phyloP scores from a whole-genome alignment of 1,140 invertebrate genomes.

The Panulirus ornatus region DNA sequence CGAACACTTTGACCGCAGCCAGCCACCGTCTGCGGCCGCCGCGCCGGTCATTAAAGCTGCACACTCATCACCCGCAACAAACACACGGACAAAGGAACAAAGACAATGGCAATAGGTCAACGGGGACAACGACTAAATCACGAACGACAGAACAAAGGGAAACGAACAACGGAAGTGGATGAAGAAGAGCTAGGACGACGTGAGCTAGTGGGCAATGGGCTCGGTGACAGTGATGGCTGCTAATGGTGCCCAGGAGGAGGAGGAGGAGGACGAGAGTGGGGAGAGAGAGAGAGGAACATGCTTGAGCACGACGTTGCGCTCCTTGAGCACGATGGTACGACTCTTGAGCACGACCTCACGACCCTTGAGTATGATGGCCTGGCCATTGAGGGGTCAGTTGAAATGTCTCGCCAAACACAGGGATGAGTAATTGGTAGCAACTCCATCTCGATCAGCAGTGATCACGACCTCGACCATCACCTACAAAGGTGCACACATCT shows the following conservation, averaged over 20 bases:
- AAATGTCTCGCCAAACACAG: no score
- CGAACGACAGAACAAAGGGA: not conserved
- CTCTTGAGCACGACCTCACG: no score
- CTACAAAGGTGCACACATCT: no score
- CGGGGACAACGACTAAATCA: not conserved
- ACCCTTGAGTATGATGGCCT: no score
- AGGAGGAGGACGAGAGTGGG: no score
- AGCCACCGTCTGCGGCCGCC: conserved; percentile 10
- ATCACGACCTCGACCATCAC: no score
- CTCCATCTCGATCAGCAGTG: no score
- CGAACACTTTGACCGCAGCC: not conserved
- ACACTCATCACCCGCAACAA: conserved; percentile 35
- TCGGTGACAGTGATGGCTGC: not conserved
- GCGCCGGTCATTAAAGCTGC: conserved; percentile 14
- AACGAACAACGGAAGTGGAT: not conserved
- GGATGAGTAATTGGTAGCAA: no score
- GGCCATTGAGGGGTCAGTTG: not conserved
- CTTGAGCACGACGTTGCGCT: no score
- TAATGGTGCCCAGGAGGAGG: not conserved
- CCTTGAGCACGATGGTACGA: no score
- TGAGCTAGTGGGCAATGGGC: not conserved
- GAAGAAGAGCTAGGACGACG: not conserved
- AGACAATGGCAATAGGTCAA: conserved; percentile 26
- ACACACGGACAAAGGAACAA: conserved; percentile 40
- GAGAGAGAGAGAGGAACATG: not conserved